Conservation (phyloP, 2,113 vertebrate species). For the Toxotes jaculatrix region DNA sequence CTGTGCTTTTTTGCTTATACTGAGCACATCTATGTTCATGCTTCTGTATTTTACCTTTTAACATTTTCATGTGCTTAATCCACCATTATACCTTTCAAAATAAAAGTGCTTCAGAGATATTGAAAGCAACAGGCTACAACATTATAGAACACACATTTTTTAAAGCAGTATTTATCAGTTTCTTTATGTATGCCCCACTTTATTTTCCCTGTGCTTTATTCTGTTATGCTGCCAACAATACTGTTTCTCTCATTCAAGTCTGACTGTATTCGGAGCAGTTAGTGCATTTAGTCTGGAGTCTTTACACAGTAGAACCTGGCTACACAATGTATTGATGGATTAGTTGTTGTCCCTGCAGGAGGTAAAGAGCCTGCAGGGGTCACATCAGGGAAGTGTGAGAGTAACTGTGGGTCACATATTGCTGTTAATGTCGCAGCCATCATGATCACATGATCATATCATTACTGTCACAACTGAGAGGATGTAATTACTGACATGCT, state of each 20-base stretch:
- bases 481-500: background rate
- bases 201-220: no score
- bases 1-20: no score
- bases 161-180: background rate
- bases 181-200: no score
- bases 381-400: background rate
- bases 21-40: background rate
- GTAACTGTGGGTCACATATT: background rate
- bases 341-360: background rate
- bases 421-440: background rate
- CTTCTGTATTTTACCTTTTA: background rate
- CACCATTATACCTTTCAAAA: background rate
- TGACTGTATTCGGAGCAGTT: background rate
- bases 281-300: background rate
- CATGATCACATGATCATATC: background rate
- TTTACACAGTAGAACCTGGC: background rate
- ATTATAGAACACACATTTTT: background rate
- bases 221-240: no score
- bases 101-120: background rate
- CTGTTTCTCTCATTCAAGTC: background rate
- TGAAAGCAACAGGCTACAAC: no score
- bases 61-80: background rate
- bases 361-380: background rate
- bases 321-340: background rate
- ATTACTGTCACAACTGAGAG: background rate